Percentiles rank a stretch among this genome's conserved stretches.
phyloP scores from a whole-genome alignment of 2,113 vertebrate genomes.

The Nycticebus coucang region DNA sequence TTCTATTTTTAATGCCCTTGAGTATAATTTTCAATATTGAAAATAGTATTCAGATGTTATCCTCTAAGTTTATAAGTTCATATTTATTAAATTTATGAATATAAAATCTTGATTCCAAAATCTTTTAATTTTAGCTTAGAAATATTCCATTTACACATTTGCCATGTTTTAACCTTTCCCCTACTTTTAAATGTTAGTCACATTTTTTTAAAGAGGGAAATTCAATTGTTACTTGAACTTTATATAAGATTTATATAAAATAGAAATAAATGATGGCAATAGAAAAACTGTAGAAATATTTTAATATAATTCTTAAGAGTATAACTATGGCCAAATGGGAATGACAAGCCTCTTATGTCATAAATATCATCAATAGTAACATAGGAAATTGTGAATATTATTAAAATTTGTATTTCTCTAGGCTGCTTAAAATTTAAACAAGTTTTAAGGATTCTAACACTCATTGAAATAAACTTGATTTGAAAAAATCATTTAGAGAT shows the following conservation, averaged over 20 bases:
- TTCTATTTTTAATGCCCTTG: background rate
- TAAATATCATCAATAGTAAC: background rate
- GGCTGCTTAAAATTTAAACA: background rate
- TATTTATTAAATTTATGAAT: background rate
- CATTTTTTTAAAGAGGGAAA: background rate
- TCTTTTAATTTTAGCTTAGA: background rate
- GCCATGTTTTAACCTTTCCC: background rate
- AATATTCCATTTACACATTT: background rate
- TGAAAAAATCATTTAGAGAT: background rate
- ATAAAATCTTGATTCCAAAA: background rate
- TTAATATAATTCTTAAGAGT: background rate
- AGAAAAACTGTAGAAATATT: background rate
- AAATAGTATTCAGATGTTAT: background rate
- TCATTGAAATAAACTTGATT: background rate
- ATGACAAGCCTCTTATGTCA: background rate
- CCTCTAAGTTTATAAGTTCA: background rate
- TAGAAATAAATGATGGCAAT: background rate
- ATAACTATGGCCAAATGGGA: background rate
- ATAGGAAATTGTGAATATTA: background rate
- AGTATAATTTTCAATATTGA: background rate
- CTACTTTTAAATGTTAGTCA: slow-evolving; percentile 1
- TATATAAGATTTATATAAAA: background rate
- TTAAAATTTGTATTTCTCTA: background rate
- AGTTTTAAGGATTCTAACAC: background rate
- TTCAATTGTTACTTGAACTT: background rate